Base-by-base conservation (phyloP, 2,797 vertebrate species). In the Neoniphon sammara region DNA sequence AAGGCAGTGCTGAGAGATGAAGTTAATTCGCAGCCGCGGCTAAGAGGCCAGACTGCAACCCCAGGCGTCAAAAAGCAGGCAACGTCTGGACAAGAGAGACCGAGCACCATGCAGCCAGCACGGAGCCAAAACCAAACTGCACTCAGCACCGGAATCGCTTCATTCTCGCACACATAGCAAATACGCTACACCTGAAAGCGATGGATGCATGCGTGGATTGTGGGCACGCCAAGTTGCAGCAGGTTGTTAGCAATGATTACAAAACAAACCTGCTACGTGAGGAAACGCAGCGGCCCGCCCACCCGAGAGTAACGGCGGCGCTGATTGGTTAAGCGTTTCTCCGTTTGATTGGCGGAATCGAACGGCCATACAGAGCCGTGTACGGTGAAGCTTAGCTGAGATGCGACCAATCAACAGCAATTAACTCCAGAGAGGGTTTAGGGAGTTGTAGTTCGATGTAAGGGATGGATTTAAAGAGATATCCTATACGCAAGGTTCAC, bases 11-110 rank as follows among this genome's bases (percentile, higher is more conserved):
- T 31, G 82, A 84, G 72, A 85, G 76, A 81, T 78, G 79, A 84
- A 83, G 88, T 82, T 68, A 63, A 85, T 82, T 80, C 82, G 81
- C 91, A 90, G 91, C 80, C 78, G 81, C 87, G 85, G 89, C 90
- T 87, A 85, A n/a, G 90, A 93, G 93, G 93, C 93, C 94, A 85
- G 81, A 87, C 91, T 82, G 92, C 91, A 83, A 86, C 83, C 87
- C 83, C 84, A 42, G 73, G 75, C 85, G 87, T 80, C 90, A 85
- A 86, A 81, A 71, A 70, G 83, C 81, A 53, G 62, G 59, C 73
- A 53, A 58, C 60, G 77, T 78, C 78, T 83, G 77, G 70, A 66
- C 80, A 49, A 20, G 62, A 60, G 77, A 79, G 80, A 62, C 81
- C 82, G 86, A 82, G 85, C 87, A 83, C 30, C 91, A 90, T 88